Base-by-base conservation (phyloP, 2,888 invertebrate genomes). In the Nesidiocoris tenuis region DNA sequence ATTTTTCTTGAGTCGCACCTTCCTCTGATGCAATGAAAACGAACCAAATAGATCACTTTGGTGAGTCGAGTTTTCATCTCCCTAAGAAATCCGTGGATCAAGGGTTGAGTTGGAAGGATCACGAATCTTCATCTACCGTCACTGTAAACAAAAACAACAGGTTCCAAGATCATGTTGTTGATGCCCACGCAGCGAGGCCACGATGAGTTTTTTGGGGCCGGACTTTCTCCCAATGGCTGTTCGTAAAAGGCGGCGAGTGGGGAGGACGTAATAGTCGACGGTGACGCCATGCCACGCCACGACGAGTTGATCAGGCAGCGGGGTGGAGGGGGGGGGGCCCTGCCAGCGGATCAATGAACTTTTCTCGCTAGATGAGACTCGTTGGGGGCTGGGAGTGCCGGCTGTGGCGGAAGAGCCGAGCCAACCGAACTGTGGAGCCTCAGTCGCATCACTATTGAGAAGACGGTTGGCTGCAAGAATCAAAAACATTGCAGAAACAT, bases 341-440 rank as follows among this genome's bases (percentile, higher is more conserved):
- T 16, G 65, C 25, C 25, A 24, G 65, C 65, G 25, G 65, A 65
- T 65, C 65, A 65, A 65, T 65, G 65, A 65, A 65, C 65, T 65
- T 65, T 65, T 39, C 25, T 65, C 23, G 59, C 18, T 21, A 9
- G 7, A 21, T 17, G 22, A 22, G 22, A 23, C n/a, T 16, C 22
- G 63, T 63, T 63, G 22, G 21, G 63, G 25, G 63, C 22, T 63
- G 22, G 21, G 63, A 65, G 39, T 9, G 25, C 25, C 39, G 25
- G 25, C 39, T n/a, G n/a, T n/a, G n/a, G n/a, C n/a, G n/a, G n/a
- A n/a, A n/a, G n/a, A n/a, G 39, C 39, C 12, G 5, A 7, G 39
- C 39, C 39, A 39, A 12, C 12, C 39, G 39, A 39, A 39, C 39
- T n/a, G n/a, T n/a, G n/a, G n/a, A n/a, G n/a, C n/a, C n/a, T n/a